Conservation (phyloP, 2,113 vertebrate genomes). For the Geothlypis trichas region DNA sequence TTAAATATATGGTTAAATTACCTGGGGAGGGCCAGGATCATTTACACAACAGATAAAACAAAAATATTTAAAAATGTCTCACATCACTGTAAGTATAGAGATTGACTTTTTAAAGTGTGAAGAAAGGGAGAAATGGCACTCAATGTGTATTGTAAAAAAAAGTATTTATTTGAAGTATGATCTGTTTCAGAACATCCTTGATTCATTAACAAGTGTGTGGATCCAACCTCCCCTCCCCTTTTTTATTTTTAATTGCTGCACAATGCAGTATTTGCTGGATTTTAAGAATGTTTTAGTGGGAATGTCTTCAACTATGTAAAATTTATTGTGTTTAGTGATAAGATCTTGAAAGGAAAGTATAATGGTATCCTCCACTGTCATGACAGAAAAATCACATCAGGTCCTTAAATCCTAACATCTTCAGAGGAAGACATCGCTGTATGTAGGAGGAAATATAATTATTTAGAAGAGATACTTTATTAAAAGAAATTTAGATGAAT, state of each 20-base stretch:
- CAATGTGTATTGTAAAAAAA: neutral
- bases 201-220: neutral
- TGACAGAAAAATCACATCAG: neutral
- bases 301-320: neutral
- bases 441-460: neutral
- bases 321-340: neutral
- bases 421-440: neutral
- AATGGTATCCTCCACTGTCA: neutral
- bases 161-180: neutral
- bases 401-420: neutral
- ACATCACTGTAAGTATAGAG: neutral
- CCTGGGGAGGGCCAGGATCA: neutral
- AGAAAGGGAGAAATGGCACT: neutral
- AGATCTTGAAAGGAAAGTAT: neutral
- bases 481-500: neutral
- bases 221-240: neutral
- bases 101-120: neutral
- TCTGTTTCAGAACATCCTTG: neutral
- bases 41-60: neutral
- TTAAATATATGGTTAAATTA: neutral
- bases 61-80: rapidly evolving
- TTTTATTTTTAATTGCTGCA: neutral
- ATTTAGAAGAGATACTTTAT: neutral
- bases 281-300: neutral
- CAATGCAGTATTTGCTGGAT: neutral